Base-by-base conservation (phyloP, 2,113 vertebrate genomes). In the Nansenia antarctica region DNA sequence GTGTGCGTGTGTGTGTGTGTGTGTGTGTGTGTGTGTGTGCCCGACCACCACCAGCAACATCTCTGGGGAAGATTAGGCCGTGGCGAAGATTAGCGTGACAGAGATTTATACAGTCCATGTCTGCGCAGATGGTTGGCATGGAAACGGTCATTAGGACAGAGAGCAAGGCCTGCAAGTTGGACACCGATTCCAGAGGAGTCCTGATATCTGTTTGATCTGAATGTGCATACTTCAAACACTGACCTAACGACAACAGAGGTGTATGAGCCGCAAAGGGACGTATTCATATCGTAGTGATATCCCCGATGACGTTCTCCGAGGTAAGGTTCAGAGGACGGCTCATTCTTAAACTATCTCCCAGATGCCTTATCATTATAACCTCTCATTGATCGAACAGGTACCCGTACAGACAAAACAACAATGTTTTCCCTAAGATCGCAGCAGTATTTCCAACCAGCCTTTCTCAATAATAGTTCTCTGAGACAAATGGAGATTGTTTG, bases 161-260 rank as follows among this genome's bases (percentile, higher is more conserved):
- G 54, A 57, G 26, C 1, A 5, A 29, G 54, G 11, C 11, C 14
- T 30, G 6, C 11, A 12, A 18, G 29, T 34, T 35, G 55, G 54
- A 53, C 30, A 8, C 14, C 1, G 30, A 30, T 3, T 14, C 22
- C 27, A 52, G 18, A 15, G 1, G 45, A 35, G 34, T 34, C 63
- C 53, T 32, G 32, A 37, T 79, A 80, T 81, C 65, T 29, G 52
- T 74, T n/a, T 61, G 61, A 82, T 84, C 74, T 64, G 80, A 30
- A 61, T 18, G 59, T 35, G 69, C 62, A 57, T 53, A 60, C 62
- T 64, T 78, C 32, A 75, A 58, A 79, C 52, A 27, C 35, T 62
- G 65, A 78, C 53, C 69, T 62, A 55, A 74, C 45, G 29, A 47
- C 65, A 74, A 55, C 76, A 7, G 76, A 52, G 29, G n/a, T 37